These are phyloP conservation scores for Mus spicilegus DNA, from an alignment of 2,113 vertebrate species.

Conservation along the genomic window DNA sequence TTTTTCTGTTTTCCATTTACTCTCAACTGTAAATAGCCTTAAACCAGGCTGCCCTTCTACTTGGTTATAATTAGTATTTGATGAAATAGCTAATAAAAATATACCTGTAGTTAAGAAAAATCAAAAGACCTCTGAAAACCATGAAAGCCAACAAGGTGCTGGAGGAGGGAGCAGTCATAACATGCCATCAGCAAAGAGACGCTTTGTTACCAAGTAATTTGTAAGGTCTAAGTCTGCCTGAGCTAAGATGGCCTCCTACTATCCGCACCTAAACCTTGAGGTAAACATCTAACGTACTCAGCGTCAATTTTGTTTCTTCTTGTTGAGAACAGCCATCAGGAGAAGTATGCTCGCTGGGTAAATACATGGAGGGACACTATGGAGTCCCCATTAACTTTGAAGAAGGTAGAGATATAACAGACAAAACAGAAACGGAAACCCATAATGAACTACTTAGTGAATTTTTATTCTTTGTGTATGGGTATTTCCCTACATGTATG, in stretches of 20 bases:
- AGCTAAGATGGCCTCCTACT: constrained; percentile 43
- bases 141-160: neutral
- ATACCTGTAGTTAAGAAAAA: neutral
- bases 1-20: neutral
- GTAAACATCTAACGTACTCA: constrained; percentile 49
- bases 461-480: neutral
- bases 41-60: neutral
- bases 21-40: neutral
- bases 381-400: neutral
- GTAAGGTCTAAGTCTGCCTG: constrained; percentile 38
- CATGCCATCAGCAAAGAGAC: neutral
- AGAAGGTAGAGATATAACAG: neutral
- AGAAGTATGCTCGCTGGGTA: constrained; percentile 47
- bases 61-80: neutral
- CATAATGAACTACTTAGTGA: constrained; percentile 14
- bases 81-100: neutral
- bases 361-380: constrained; percentile 9
- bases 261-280: constrained; percentile 50
- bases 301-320: constrained; percentile 51
- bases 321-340: constrained; percentile 9
- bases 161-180: neutral
- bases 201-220: constrained; percentile 34
- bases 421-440: constrained; percentile 3
- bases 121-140: neutral
- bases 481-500: neutral